These are phyloP conservation scores for Strigamia crassipes DNA, from an alignment of 2,888 invertebrate genomes.

Conservation along the genomic window DNA sequence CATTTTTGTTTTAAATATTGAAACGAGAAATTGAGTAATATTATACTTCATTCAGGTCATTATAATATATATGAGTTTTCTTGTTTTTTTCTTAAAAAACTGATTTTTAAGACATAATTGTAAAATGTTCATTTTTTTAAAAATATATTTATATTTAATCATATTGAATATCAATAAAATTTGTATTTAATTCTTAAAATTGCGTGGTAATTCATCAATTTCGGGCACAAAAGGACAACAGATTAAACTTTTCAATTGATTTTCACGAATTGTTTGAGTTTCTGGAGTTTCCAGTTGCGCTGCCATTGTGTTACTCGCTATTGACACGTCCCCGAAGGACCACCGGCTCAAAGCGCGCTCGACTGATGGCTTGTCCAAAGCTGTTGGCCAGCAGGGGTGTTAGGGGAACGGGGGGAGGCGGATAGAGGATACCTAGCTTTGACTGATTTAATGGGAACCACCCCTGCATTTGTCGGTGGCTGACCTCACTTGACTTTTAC, in stretches of 20 bases:
- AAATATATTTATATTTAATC: slow-evolving; percentile 4
- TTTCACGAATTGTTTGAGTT: background rate
- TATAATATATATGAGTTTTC: background rate
- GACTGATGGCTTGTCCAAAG: background rate
- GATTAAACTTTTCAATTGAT: background rate
- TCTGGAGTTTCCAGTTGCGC: background rate
- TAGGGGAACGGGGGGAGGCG: background rate
- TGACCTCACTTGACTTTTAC: no score
- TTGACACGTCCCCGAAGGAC: slow-evolving; percentile 5
- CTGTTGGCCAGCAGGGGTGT: background rate
- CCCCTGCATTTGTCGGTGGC: background rate
- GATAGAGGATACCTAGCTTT: background rate
- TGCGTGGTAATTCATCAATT: background rate
- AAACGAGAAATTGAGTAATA: background rate
- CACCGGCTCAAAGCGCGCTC: background rate
- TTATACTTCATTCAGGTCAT: background rate
- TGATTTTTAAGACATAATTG: background rate
- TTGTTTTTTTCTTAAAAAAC: background rate
- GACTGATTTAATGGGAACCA: background rate
- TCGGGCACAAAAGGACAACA: background rate
- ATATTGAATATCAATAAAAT: background rate
- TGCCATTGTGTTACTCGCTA: background rate
- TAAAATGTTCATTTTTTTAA: background rate
- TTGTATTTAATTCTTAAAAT: slow-evolving; percentile 10
- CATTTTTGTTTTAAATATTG: no score